These are phyloP conservation scores for Limnodromus scolopaceus DNA, from an alignment of 2,797 vertebrate genomes.

Conservation along the genomic window DNA sequence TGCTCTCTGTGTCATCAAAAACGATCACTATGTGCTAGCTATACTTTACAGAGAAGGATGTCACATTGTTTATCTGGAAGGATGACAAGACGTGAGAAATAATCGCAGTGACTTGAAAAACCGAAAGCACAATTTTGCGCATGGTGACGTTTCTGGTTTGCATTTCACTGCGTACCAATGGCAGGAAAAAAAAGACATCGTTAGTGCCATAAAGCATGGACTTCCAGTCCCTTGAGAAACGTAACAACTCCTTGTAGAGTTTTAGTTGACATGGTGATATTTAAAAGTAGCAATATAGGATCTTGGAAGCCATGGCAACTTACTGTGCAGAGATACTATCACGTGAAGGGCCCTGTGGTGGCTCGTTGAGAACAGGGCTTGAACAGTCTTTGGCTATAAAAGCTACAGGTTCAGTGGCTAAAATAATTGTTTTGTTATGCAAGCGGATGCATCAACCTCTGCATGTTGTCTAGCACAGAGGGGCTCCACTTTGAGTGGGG, in stretches of 20 bases:
- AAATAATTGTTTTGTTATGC: background rate
- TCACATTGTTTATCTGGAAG: slow-evolving; percentile 5
- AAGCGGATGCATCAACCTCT: background rate
- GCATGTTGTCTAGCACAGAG: background rate
- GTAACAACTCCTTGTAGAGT: background rate
- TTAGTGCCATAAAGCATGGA: background rate
- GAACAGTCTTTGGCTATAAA: background rate
- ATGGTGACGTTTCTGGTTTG: background rate
- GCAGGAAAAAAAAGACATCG: background rate
- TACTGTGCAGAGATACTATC: background rate
- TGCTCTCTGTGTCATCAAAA: background rate
- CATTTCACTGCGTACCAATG: background rate
- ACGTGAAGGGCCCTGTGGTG: background rate
- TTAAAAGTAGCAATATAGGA: background rate
- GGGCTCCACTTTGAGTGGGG: background rate
- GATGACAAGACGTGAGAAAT: slow-evolving; percentile 33
- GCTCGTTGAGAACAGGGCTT: background rate
- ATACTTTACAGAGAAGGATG: slow-evolving; percentile 44
- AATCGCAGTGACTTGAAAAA: background rate
- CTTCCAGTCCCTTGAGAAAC: background rate
- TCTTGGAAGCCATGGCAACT: slow-evolving; percentile 30
- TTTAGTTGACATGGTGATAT: slow-evolving; percentile 20
- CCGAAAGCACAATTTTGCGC: background rate
- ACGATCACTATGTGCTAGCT: background rate
- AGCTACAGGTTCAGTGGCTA: background rate